Evolutionary conservation across 2,797 vertebrate genomes (phyloP).

Genomic region (Brachyrhaphis roseni): DNA sequence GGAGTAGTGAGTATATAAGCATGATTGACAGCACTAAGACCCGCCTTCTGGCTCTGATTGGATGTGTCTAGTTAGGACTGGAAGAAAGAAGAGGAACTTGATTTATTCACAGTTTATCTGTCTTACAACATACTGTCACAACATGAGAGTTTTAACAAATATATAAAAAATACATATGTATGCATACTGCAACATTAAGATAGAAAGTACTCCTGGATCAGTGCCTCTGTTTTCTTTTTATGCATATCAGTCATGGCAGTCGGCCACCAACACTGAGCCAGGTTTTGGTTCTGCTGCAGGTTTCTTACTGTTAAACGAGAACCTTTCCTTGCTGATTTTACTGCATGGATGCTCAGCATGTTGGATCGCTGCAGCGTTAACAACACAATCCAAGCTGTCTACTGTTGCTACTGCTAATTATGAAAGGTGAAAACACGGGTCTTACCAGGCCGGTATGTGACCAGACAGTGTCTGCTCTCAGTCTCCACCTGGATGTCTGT

Average conservation of each 20-base stretch:
- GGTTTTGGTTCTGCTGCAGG: not conserved
- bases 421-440: not conserved
- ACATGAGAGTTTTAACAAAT: no score
- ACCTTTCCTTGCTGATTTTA: not conserved
- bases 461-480: slow-evolving; percentile 91
- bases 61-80: no score
- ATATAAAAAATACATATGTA: no score
- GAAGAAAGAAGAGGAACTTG: no score
- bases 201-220: not conserved
- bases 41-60: no score
- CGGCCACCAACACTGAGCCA: not conserved
- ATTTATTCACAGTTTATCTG: no score
- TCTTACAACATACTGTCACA: no score
- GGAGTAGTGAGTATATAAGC: no score
- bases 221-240: not conserved
- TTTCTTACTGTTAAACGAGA: not conserved
- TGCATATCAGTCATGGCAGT: not conserved
- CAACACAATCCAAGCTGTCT: not conserved
- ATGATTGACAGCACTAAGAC: no score
- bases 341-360: not conserved
- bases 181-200: not conserved
- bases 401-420: not conserved
- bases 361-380: not conserved
- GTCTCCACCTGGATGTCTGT: slow-evolving; percentile 91
- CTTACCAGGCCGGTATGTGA: slow-evolving; percentile 92